phyloP scores from a whole-genome alignment of 1,140 invertebrate species.

The Fopius arisanus region DNA sequence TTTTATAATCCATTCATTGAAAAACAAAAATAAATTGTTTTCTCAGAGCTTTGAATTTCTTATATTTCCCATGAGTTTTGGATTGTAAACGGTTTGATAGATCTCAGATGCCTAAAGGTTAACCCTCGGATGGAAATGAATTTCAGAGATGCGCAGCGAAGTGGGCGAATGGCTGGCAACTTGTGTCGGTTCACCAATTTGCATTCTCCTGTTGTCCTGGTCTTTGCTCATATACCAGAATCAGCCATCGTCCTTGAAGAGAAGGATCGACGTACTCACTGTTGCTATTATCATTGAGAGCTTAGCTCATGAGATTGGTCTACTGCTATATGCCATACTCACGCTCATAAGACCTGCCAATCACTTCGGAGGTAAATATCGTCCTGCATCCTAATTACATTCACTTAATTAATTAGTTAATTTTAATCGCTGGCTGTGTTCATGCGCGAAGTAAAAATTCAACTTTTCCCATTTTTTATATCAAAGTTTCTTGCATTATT shows the following conservation, averaged over 20 bases:
- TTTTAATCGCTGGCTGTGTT: too few species aligned
- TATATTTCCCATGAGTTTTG: too few species aligned
- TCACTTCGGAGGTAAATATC: constrained; percentile 54
- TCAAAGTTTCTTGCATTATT: too few species aligned
- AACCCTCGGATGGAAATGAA: not conserved
- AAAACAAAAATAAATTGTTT: too few species aligned
- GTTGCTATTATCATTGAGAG: constrained; percentile 63
- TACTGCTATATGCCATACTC: constrained; percentile 63
- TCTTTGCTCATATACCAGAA: constrained; percentile 65
- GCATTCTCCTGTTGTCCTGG: constrained; percentile 64
- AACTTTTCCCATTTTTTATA: too few species aligned
- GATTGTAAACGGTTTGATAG: too few species aligned
- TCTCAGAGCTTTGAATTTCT: too few species aligned
- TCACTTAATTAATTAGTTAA: not conserved
- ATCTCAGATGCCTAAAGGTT: too few species aligned
- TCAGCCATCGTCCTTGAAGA: constrained; percentile 62
- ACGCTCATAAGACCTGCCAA: constrained; percentile 62
- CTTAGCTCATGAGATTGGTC: constrained; percentile 61
- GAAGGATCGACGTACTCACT: constrained; percentile 68
- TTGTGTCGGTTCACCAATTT: constrained; percentile 65
- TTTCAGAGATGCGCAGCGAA: constrained; percentile 61
- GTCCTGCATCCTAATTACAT: not conserved
- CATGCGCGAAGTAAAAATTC: too few species aligned
- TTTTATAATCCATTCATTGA: too few species aligned
- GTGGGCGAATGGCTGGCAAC: constrained; percentile 65